These are phyloP conservation scores for Sycophaga agraensis DNA, from an alignment of 1,140 invertebrate genomes.

Conservation along the genomic window DNA sequence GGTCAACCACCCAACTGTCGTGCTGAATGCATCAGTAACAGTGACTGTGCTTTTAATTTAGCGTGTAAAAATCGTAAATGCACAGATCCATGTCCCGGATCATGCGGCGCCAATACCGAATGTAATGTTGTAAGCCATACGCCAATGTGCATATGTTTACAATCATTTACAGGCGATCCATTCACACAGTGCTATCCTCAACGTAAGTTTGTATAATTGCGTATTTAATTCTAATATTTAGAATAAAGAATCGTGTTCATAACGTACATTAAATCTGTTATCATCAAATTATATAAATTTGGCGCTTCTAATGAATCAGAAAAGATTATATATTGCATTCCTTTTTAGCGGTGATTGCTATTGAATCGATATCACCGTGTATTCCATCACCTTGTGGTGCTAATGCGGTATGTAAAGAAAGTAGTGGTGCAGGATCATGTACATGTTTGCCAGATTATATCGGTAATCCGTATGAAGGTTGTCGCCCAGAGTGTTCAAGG, in stretches of 20 bases:
- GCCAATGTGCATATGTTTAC: constrained; percentile 71
- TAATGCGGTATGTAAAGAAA: constrained; percentile 71
- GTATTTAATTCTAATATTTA: no score
- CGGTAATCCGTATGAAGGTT: constrained; percentile 73
- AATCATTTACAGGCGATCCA: constrained; percentile 74
- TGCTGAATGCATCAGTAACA: constrained; percentile 75
- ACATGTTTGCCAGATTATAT: constrained; percentile 67
- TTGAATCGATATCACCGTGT: constrained; percentile 56
- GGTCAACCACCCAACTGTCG: constrained; percentile 74
- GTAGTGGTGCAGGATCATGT: constrained; percentile 67
- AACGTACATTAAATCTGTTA: background rate
- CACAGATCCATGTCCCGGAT: constrained; percentile 74
- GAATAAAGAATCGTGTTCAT: background rate
- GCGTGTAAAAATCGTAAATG: constrained; percentile 78
- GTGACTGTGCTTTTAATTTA: constrained; percentile 72
- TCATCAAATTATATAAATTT: constrained; percentile 30
- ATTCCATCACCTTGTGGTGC: constrained; percentile 70
- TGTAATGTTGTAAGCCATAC: constrained; percentile 73
- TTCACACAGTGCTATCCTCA: constrained; percentile 64
- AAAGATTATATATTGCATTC: background rate
- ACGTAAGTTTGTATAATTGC: constrained; percentile 41
- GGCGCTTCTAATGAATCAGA: no score
- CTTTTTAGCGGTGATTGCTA: constrained; percentile 29
- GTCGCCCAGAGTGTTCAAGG: constrained; percentile 58
- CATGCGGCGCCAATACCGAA: constrained; percentile 71